Evolutionary conservation across 2,888 invertebrate genomes (phyloP), one percentile per base, ranked within the genome.

Genomic region (Meiosimyza decipiens): DNA sequence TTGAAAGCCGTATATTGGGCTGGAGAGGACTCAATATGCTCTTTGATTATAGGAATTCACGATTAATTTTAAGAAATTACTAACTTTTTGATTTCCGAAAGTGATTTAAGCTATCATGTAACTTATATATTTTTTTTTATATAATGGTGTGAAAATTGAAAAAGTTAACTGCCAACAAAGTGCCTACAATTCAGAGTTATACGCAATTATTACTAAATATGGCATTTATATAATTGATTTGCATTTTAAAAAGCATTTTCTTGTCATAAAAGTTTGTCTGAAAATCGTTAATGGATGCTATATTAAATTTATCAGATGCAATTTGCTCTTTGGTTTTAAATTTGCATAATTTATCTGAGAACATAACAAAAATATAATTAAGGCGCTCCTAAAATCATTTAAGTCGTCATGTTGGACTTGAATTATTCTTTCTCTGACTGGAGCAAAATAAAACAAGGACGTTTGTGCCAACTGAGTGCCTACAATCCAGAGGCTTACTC

Each of bases 281-380:
- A 77, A 80, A 80, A 79, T 78, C 77, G 79, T 79, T 76, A 75
- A 75, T 79, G 80, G 79, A 77, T 79, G 81, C 79, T 71, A 79
- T 13, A 76, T 55, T 63, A 71, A 74, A 72, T 63, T 49, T 11
- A 33, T 22, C 78, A 60, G 73, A 75, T 71, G 76, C 79, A 78
- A 73, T 78, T 77, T 75, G 77, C 71, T 73, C 64, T 50, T 40
- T 28, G n/a, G 1, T 7, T 68, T 15, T 47, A 55, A 67, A 59
- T 69, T 15, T 50, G 69, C 74, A 68, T 75, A 66, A 68, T 70
- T 57, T 72, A 28, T 72, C 74, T 75, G 79, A 50, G 69, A 62
- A 76, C 75, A 79, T 13, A 18, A 65, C 16, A 16, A 66, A 57
- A n/a, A 28, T 40, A 11, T 54, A 22, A 12, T 7, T 52, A 13